These are phyloP conservation scores for Nesometra sesokonis DNA, from an alignment of 35 echinoderm and acorn worm genomes.

Conservation along the genomic window DNA sequence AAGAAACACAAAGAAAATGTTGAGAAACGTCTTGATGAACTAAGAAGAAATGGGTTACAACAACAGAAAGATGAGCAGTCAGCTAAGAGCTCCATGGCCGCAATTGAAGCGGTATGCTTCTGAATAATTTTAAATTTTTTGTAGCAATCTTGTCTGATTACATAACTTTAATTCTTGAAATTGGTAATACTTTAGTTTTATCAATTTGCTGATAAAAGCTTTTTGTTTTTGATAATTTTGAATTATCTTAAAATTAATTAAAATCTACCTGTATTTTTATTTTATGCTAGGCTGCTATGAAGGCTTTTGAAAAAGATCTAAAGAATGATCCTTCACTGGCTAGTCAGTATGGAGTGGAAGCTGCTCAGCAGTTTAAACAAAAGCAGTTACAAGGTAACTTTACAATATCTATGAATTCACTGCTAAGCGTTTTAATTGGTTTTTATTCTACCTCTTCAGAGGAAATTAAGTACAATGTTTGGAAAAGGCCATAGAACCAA, in stretches of 20 bases:
- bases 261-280: not conserved
- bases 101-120: slow-evolving; percentile 86
- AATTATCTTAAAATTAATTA: not conserved
- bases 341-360: slow-evolving; percentile 46
- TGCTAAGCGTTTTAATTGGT: too few relatives aligned
- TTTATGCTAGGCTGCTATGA: slow-evolving; percentile 56
- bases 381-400: slow-evolving; percentile 42
- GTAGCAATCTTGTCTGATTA: not conserved
- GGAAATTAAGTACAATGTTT: too few relatives aligned
- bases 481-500: too few relatives aligned
- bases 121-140: too few relatives aligned
- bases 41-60: slow-evolving; percentile 73
- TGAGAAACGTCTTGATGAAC: slow-evolving; percentile 55
- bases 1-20: slow-evolving; percentile 98
- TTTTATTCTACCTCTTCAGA: too few relatives aligned
- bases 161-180: not conserved
- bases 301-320: slow-evolving; percentile 84
- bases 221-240: not conserved
- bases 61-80: slow-evolving; percentile 46
- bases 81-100: slow-evolving; percentile 23
- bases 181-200: not conserved
- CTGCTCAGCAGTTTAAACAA: slow-evolving; percentile 31
- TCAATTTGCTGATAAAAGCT: not conserved
- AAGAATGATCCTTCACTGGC: slow-evolving; percentile 45
- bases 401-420: too few relatives aligned